Conservation (phyloP, 2,113 vertebrate genomes). For the Coptodon bakossiorum region DNA sequence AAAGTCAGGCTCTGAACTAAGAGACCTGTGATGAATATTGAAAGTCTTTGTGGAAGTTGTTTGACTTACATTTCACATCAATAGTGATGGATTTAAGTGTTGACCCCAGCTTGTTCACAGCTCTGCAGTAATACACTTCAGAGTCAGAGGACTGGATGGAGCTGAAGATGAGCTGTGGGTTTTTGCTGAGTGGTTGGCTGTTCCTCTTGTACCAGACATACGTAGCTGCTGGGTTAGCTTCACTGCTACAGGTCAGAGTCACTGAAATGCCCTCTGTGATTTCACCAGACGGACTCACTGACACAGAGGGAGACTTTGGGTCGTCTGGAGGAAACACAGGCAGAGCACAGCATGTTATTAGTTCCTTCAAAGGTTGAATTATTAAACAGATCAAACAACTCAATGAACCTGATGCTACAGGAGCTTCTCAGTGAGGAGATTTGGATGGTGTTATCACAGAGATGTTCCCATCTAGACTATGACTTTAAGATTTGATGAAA, state of each 20-base stretch:
- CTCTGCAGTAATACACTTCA: accelerated
- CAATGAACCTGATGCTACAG: accelerated
- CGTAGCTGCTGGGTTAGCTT: neutral
- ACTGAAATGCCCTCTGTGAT: neutral
- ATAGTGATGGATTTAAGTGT: accelerated
- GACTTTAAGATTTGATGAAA: neutral
- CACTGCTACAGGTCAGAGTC: neutral
- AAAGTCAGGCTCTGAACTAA: neutral
- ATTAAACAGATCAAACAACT: neutral
- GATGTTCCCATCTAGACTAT: neutral
- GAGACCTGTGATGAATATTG: neutral
- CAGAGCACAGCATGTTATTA: accelerated
- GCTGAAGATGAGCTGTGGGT: accelerated
- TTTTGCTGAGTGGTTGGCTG: neutral
- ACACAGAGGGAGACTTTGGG: accelerated
- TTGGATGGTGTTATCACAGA: neutral
- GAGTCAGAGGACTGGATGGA: neutral
- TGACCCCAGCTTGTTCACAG: neutral
- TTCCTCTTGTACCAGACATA: accelerated
- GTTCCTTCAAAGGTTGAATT: neutral
- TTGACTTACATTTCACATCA: neutral
- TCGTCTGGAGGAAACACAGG: accelerated
- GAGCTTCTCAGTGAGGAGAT: accelerated
- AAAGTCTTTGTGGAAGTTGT: neutral
- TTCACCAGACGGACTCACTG: accelerated